Percentiles rank a stretch among this genome's conserved stretches.
These are phyloP conservation scores for Turritopsis dohrnii DNA, from an alignment of 30 jellyfish, hydroid and myxozoan species.

Conservation along the genomic window DNA sequence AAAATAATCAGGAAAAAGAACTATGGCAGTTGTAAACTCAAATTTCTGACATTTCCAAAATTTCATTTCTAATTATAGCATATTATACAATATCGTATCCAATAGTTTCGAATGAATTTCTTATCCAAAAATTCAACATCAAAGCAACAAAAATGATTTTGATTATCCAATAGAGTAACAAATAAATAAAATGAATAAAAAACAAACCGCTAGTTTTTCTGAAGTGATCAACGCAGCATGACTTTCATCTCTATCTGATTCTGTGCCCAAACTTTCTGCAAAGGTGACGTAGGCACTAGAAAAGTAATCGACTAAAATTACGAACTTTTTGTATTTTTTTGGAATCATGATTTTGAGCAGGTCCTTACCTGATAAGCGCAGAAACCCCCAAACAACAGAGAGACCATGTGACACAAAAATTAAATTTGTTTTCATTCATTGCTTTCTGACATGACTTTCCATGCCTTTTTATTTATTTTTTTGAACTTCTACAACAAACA, in stretches of 20 bases:
- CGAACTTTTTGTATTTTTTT: neutral
- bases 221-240: neutral
- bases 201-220: neutral
- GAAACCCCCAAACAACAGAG: neutral
- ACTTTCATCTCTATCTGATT: neutral
- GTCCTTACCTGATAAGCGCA: neutral
- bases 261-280: neutral
- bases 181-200: neutral
- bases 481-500: neutral
- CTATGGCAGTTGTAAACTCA: no score
- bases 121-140: no score
- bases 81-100: no score
- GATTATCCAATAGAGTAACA: neutral
- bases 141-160: no score
- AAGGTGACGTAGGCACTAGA: neutral
- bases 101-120: no score
- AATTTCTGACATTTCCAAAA: no score
- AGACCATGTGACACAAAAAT: neutral
- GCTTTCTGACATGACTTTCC: neutral
- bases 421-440: neutral
- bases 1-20: no score
- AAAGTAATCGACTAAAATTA: neutral
- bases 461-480: neutral
- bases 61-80: no score
- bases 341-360: neutral